phyloP scores from a whole-genome alignment of 2,113 vertebrate genomes.

The Sinocyclocheilus rhinocerous region DNA sequence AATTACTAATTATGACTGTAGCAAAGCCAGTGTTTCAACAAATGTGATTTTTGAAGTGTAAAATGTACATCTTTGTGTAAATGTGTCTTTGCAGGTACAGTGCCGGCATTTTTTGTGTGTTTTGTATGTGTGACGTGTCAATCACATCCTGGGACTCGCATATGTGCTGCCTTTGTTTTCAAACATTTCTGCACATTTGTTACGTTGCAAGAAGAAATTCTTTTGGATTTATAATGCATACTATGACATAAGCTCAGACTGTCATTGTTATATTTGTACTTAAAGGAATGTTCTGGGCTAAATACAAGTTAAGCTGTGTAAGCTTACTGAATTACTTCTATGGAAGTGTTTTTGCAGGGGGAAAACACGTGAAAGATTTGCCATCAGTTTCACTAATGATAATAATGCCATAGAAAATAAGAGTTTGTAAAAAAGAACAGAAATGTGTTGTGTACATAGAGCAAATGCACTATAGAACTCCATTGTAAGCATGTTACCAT shows the following conservation, averaged over 20 bases:
- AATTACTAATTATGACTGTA: constrained; percentile 25
- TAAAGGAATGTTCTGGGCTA: not conserved
- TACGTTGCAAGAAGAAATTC: not conserved
- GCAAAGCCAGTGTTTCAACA: not conserved
- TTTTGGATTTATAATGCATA: not conserved
- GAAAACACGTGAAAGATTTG: not conserved
- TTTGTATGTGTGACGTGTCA: not conserved
- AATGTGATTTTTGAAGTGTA: constrained; percentile 11
- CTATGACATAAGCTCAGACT: not conserved
- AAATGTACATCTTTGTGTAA: not conserved
- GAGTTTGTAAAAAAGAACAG: not conserved
- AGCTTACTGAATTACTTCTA: not conserved
- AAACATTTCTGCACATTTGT: constrained; percentile 3
- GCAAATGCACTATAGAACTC: not conserved
- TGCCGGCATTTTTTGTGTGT: not conserved
- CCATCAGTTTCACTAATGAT: not conserved
- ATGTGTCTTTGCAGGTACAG: not conserved
- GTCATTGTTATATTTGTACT: not conserved
- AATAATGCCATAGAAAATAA: not conserved
- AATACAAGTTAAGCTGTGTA: not conserved
- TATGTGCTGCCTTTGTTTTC: not conserved
- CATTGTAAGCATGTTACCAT: not conserved
- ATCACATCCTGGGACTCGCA: not conserved
- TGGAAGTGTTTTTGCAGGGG: not conserved
- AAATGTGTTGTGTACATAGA: not conserved